Base-by-base conservation (phyloP, 2,113 vertebrate genomes). In the Neogale vison region DNA sequence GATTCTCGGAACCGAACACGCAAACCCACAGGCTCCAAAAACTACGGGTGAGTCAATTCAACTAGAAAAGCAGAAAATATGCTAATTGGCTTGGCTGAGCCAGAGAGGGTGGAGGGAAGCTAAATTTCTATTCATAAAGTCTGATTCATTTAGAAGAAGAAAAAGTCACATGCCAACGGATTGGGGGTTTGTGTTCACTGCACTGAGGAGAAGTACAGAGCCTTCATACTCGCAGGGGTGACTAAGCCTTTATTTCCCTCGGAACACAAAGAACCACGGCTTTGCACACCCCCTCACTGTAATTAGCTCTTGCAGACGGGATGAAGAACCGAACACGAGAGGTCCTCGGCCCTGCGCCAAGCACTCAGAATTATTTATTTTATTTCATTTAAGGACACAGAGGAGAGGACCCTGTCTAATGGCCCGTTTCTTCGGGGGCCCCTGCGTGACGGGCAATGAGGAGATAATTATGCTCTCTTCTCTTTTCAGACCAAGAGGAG, bases 61-160 rank as follows among this genome's bases (percentile, higher is more conserved):
- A n/a, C 42, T n/a, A 93, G 86, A 86, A 93, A 97, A 92, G 87
- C 74, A 80, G 59, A 89, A 92, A 97, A 93, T 69, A 39, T 20
- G 50, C 67, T 95, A 42, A 47, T 26, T 14, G 59, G 57, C 18
- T 3, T 34, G 21, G 29, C 45, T 69, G 65, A 26, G 67, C 50
- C 52, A 29, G 90, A 79, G 72, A 1, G 6, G 55, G 72, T 10
- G 11, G 77, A 93, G 63, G 82, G 72, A 85, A 81, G 36, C 80
- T 82, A 9, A 61, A 26, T 24, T 82, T 84, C 93, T 85, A 94
- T 91, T 97, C 95, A 88, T 92, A 80, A 96, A 95, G 74, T 95
- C 87, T 72, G 91, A 93, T 95, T 97, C 95, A 98, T 85, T 90
- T 94, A 86, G 76, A 90, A 88, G 69, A 82, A 88, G 81, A 76